These are phyloP conservation scores for Takifugu bimaculatus DNA, from an alignment of 2,113 vertebrate species.

Conservation along the genomic window DNA sequence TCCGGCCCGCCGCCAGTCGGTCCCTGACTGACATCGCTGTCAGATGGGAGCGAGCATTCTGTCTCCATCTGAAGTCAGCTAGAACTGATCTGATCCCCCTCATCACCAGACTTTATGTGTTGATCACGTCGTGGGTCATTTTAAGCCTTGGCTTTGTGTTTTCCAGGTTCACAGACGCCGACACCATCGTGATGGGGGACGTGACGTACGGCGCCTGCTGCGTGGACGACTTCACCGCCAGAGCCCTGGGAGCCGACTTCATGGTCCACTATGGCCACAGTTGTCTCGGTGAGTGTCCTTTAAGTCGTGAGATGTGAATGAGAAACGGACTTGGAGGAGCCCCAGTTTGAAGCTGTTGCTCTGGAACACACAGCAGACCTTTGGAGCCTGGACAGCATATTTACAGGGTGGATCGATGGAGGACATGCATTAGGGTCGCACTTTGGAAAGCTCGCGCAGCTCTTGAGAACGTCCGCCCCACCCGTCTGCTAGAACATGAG, in stretches of 20 bases:
- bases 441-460: constrained; percentile 63
- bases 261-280: constrained; percentile 99
- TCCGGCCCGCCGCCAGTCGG: constrained; percentile 17
- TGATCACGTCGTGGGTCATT: constrained; percentile 11
- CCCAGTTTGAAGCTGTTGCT: background rate
- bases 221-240: constrained; percentile 93
- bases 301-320: background rate
- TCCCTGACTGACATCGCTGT: constrained; percentile 27
- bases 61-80: constrained; percentile 14
- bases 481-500: constrained; percentile 54
- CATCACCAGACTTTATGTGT: constrained; percentile 25
- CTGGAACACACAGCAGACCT: constrained; percentile 55
- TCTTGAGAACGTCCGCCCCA: constrained; percentile 51
- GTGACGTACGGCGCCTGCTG: constrained; percentile 98
- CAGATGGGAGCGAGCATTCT: constrained; percentile 19
- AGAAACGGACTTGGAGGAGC: constrained; percentile 12
- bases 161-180: constrained; percentile 87
- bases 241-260: constrained; percentile 92
- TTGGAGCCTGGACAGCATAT: constrained; percentile 62
- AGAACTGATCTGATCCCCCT: constrained; percentile 38
- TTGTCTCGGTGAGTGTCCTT: constrained; percentile 83
- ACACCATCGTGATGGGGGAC: constrained; percentile 92
- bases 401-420: constrained; percentile 65
- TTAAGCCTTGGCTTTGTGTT: constrained; percentile 1
- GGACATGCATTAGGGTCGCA: constrained; percentile 68